Conservation (phyloP, 2,797 vertebrate species). For the Anisognathus igniventris region DNA sequence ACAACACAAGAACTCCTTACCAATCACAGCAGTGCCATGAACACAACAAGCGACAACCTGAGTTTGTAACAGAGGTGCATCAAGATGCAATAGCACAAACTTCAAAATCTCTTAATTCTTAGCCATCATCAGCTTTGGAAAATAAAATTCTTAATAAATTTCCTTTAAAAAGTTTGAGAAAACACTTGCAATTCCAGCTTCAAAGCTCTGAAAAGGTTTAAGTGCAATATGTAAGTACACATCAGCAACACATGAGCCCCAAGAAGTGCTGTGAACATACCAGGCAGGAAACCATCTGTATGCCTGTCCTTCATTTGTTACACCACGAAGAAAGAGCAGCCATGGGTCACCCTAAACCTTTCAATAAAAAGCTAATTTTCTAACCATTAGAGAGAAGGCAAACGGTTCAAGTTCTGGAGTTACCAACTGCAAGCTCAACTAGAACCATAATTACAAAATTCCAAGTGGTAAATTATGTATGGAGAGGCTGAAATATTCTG, state of each 20-base stretch:
- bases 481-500: not conserved
- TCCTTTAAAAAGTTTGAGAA: not conserved
- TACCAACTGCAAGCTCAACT: slow-evolving; percentile 7
- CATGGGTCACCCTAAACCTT: not conserved
- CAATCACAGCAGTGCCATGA: not conserved
- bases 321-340: not conserved
- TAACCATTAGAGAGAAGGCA: not conserved
- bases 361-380: slow-evolving; percentile 17
- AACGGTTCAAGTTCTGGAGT: not conserved
- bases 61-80: not conserved
- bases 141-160: not conserved
- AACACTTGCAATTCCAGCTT: not conserved
- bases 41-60: fast-evolving
- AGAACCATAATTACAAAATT: slow-evolving; percentile 44
- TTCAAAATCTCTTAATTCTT: not conserved
- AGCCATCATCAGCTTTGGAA: not conserved
- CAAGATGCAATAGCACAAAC: fast-evolving
- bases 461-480: not conserved
- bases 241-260: not conserved
- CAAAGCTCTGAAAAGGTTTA: not conserved
- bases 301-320: not conserved
- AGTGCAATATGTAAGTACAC: not conserved
- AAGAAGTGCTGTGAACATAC: not conserved
- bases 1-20: not conserved
- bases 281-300: not conserved